Base-by-base conservation (phyloP, 2,888 invertebrate species). In the Epirrhoe tristata region DNA sequence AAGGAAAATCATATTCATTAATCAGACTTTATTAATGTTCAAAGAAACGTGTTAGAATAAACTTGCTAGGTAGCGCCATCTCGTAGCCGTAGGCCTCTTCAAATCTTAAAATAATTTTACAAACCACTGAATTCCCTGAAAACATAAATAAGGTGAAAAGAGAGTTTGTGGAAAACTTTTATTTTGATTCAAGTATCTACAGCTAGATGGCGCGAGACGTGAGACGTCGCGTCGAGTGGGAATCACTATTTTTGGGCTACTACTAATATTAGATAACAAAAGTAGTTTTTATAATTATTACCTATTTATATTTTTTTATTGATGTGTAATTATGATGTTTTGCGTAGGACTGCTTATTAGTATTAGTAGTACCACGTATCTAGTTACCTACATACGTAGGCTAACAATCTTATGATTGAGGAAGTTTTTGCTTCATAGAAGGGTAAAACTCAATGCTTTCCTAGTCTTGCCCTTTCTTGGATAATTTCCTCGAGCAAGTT, bases 141-240 rank as follows among this genome's bases (percentile, higher is more conserved):
- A 39, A 12, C 10, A 12, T 12, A 12, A 12, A 43, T 43, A 12
- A 10, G 12, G 12, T 12, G 10, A 12, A 12, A 12, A 43, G 39
- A 12, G 7, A 12, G 10, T 12, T 43, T 43, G 39, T 12, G 39
- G 10, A 43, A 43, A 12, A 12, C 17, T 46, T 58, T 36, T 54
- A 24, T 48, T 39, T 39, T 51, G 14, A 39, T 55, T 64, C 46
- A 50, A 14, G 39, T 16, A 12, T 31, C 16, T 50, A 12, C 31
- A 31, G 36, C 59, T 55, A 67, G 67, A 63, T 67, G 67, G 67
- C 63, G 51, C 24, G 1, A 39, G 17, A 48, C 16, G 46, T 10
- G 24, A 2, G 24, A 24, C 24, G 24, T 24, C 24, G 24, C 24
- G 24, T 24, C 24, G 24, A 24, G 24, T 32, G 31, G 14, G 14